Evolutionary conservation across 1,140 invertebrate genomes (phyloP).

Genomic region (Leguminivora glycinivorella): DNA sequence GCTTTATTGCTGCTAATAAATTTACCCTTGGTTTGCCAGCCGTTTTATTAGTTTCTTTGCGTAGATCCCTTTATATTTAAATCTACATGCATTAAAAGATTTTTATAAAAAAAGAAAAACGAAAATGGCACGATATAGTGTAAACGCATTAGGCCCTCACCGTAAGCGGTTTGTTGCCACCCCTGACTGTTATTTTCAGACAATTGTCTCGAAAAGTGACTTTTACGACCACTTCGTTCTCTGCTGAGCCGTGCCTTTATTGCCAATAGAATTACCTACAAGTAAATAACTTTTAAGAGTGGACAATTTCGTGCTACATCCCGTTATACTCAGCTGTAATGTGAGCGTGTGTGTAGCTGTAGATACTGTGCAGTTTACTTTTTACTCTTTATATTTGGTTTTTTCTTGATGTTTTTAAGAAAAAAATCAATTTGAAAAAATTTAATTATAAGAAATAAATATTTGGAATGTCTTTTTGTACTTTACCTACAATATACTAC

Average conservation of each 20-base stretch:
- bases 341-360: not conserved
- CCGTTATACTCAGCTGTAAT: not conserved
- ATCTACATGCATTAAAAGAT: conserved; percentile 13
- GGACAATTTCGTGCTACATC: conserved; percentile 22
- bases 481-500: too few relatives aligned
- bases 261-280: conserved; percentile 42
- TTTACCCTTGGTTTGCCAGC: conserved; percentile 43
- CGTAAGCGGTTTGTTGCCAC: conserved; percentile 29
- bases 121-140: conserved; percentile 16
- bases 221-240: conserved; percentile 44
- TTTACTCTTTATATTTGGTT: not conserved
- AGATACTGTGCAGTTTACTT: not conserved
- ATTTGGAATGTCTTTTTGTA: too few relatives aligned
- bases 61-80: conserved; percentile 11
- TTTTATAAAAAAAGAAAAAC: conserved; percentile 4
- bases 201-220: conserved; percentile 36
- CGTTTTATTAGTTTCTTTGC: conserved; percentile 34
- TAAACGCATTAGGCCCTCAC: conserved; percentile 21
- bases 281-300: conserved; percentile 44
- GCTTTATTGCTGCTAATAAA: conserved; percentile 68
- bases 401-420: too few relatives aligned
- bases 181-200: conserved; percentile 31
- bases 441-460: too few relatives aligned
- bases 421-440: too few relatives aligned
- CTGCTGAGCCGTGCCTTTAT: conserved; percentile 40